A percentile compares a stretch with the other conserved stretches of the same genome.
These are phyloP conservation scores for Coryphaenoides rupestris DNA, from an alignment of 2,113 vertebrate species.

Conservation along the genomic window DNA sequence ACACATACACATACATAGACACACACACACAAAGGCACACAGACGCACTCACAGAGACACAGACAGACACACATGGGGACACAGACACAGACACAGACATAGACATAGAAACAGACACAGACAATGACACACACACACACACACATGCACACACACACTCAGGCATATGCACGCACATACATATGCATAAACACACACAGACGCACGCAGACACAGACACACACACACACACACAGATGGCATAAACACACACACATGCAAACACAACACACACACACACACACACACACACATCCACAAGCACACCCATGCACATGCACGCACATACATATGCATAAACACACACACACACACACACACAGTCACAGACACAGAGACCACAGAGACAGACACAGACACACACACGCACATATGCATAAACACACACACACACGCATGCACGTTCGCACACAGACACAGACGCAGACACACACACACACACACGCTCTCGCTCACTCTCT, in stretches of 20 bases:
- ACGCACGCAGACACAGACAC: conserved; percentile 17
- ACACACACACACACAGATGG: conserved; percentile 24
- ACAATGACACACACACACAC: conserved; percentile 24
- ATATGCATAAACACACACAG: conserved; percentile 7
- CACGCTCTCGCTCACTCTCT: too few species aligned
- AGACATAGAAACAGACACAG: conserved; percentile 11
- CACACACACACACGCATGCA: conserved; percentile 26
- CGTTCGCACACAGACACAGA: conserved; percentile 17
- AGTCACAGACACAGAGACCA: too few species aligned
- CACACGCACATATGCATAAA: conserved; percentile 5
- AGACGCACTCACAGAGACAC: conserved; percentile 17
- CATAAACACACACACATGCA: too few species aligned
- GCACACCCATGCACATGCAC: conserved; percentile 22
- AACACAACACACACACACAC: conserved; percentile 14
- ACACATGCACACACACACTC: too few species aligned
- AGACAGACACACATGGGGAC: conserved; percentile 22
- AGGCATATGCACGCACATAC: too few species aligned
- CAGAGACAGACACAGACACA: conserved; percentile 20
- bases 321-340: conserved; percentile 5
- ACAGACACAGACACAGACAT: conserved; percentile 10
- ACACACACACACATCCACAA: conserved; percentile 10
- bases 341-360: conserved; percentile 26
- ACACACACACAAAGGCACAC: conserved; percentile 24
- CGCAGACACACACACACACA: conserved; percentile 7
- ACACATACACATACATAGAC: conserved; percentile 7